Percentiles rank a stretch among this genome's conserved stretches.
Conservation (phyloP, 2,113 vertebrate species). For the Aspidoscelis tigris region DNA sequence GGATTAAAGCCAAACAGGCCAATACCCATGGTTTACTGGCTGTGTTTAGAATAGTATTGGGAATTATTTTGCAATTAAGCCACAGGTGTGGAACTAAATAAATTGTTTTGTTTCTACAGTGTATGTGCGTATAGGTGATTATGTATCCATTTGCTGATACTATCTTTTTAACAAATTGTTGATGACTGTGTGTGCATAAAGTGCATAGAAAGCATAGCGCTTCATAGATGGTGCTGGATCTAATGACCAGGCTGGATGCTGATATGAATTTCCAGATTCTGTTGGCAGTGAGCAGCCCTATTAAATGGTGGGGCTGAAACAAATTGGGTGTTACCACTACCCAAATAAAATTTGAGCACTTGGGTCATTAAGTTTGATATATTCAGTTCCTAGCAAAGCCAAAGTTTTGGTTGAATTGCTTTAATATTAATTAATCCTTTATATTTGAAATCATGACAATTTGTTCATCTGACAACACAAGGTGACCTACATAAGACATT, state of each 20-base stretch:
- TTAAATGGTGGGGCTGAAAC: constrained; percentile 20
- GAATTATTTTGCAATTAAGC: neutral
- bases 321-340: constrained; percentile 31
- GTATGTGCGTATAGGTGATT: neutral
- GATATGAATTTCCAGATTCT: constrained; percentile 28
- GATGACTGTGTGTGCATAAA: neutral
- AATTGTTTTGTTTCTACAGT: neutral
- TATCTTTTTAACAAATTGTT: neutral
- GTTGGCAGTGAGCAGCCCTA: constrained; percentile 16
- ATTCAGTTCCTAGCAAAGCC: constrained; percentile 27
- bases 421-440: constrained; percentile 30
- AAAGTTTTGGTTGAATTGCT: constrained; percentile 39
- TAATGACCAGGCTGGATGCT: constrained; percentile 7
- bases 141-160: neutral
- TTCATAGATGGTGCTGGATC: constrained; percentile 2
- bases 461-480: constrained; percentile 8
- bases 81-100: neutral
- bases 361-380: constrained; percentile 42
- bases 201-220: neutral
- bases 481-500: constrained; percentile 10
- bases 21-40: too few relatives aligned
- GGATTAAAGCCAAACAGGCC: too few relatives aligned
- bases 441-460: constrained; percentile 1
- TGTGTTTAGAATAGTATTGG: neutral
- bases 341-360: constrained; percentile 31